Percentiles rank a stretch among this genome's conserved stretches.
These are phyloP conservation scores for Sparidentex hasta DNA, from an alignment of 2,797 vertebrate species.

Conservation along the genomic window DNA sequence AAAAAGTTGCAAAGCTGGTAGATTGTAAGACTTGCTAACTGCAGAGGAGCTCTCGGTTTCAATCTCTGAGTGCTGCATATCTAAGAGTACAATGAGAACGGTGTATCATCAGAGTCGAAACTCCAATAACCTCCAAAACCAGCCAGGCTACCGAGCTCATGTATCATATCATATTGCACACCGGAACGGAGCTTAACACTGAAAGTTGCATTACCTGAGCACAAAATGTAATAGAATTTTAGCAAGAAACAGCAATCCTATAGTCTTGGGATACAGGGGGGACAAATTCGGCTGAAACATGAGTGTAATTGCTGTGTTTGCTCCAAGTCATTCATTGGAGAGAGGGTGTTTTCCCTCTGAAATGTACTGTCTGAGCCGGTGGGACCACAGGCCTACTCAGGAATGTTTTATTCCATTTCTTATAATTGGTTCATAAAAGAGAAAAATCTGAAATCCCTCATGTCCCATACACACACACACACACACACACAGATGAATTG, in stretches of 20 bases:
- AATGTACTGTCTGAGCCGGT: conserved; percentile 5
- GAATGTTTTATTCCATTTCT: conserved; percentile 22
- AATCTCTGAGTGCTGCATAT: conserved; percentile 60
- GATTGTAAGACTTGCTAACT: conserved; percentile 62
- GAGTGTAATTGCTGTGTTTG: conserved; percentile 31
- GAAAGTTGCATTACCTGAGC: conserved; percentile 59
- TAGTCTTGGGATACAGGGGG: background rate
- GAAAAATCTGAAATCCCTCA: conserved; percentile 26
- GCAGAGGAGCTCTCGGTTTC: conserved; percentile 60
- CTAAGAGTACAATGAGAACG: conserved; percentile 58
- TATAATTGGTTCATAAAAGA: conserved; percentile 49
- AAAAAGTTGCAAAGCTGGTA: conserved; percentile 79
- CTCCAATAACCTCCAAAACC: conserved; percentile 67
- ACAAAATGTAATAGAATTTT: conserved; percentile 48
- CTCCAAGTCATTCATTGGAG: conserved; percentile 23
- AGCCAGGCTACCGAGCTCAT: conserved; percentile 49
- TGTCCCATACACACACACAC: conserved; percentile 1
- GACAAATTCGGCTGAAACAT: conserved; percentile 24
- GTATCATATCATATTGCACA: conserved; percentile 62
- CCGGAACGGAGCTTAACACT: conserved; percentile 27
- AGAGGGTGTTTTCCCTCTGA: conserved; percentile 11
- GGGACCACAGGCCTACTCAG: conserved; percentile 9
- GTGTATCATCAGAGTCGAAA: conserved; percentile 64
- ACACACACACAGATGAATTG: background rate
- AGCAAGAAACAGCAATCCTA: conserved; percentile 44